Evolutionary conservation across 2,888 invertebrate genomes (phyloP).

Genomic region (Frankliniella intonsa): DNA sequence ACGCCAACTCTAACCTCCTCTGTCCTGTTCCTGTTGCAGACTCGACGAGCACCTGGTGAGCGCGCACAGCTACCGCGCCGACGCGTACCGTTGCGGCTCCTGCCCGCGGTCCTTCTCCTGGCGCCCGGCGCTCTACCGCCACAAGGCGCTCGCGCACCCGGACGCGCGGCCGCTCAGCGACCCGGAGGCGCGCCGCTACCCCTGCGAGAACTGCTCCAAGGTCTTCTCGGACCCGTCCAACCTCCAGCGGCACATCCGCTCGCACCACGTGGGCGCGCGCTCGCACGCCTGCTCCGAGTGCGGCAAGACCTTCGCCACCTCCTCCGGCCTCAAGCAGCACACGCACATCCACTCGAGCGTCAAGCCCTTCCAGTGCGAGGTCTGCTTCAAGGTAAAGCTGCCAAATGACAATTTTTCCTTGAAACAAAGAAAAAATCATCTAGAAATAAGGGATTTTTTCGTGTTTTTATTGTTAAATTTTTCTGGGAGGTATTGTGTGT

Average conservation of each 20-base stretch:
- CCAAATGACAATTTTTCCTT: too few relatives aligned
- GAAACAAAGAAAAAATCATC: too few relatives aligned
- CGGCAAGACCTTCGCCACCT: slow-evolving; percentile 97
- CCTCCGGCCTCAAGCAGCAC: slow-evolving; percentile 97
- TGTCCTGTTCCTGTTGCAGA: slow-evolving; percentile 49
- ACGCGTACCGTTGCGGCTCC: slow-evolving; percentile 76
- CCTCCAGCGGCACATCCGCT: slow-evolving; percentile 92
- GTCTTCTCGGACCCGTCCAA: slow-evolving; percentile 95
- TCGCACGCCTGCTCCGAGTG: slow-evolving; percentile 97
- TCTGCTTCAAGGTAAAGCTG: slow-evolving; percentile 78
- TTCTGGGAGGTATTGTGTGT: too few relatives aligned
- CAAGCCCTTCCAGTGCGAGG: slow-evolving; percentile 95
- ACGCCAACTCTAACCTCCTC: not conserved
- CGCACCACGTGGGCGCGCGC: slow-evolving; percentile 91
- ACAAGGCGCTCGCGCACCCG: slow-evolving; percentile 60
- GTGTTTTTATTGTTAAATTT: too few relatives aligned
- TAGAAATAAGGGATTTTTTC: too few relatives aligned
- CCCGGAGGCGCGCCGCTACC: slow-evolving; percentile 77
- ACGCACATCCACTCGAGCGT: slow-evolving; percentile 98
- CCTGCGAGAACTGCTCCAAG: slow-evolving; percentile 89
- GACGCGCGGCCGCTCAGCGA: slow-evolving; percentile 58
- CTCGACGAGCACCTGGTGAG: slow-evolving; percentile 77
- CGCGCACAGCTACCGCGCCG: slow-evolving; percentile 71
- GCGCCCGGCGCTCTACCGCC: slow-evolving; percentile 73
- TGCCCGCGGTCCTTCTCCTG: slow-evolving; percentile 80